Evolutionary conservation across 2,113 vertebrate species (phyloP).

Genomic region (Mastomys natalensis): DNA sequence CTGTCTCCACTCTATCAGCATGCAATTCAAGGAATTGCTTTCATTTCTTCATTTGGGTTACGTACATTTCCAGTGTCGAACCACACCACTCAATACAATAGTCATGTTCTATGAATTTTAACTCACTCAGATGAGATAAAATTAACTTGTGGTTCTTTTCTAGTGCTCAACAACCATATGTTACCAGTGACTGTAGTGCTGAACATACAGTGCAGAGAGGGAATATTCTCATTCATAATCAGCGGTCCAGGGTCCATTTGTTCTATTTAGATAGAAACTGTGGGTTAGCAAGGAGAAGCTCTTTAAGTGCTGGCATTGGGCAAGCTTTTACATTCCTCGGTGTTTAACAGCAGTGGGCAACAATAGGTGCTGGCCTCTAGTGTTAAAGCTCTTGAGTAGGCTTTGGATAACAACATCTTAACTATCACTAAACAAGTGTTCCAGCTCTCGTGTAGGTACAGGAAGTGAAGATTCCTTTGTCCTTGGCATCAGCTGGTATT

Average conservation of each 20-base stretch:
- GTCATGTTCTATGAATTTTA: neutral
- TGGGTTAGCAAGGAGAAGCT: too few species aligned
- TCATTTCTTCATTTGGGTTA: neutral
- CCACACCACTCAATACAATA: neutral
- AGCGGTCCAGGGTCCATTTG: neutral
- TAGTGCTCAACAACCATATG: neutral
- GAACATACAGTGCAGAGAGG: too few species aligned
- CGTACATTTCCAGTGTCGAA: neutral
- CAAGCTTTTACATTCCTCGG: too few species aligned
- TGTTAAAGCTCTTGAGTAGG: neutral
- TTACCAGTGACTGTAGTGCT: neutral
- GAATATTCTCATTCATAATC: neutral
- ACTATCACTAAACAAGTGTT: neutral
- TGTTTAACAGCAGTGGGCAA: neutral
- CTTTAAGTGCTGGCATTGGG: too few species aligned
- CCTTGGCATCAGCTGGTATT: neutral
- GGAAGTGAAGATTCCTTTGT: neutral
- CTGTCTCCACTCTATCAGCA: neutral
- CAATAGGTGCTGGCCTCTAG: neutral
- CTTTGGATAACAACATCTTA: neutral
- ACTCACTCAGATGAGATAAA: neutral
- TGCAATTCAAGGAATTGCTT: neutral
- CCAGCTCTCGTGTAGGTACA: neutral
- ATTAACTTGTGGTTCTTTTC: neutral
- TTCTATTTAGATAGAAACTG: neutral